These are phyloP conservation scores for Muraenolepis orangiensis DNA, from an alignment of 2,797 vertebrate species.

Conservation along the genomic window DNA sequence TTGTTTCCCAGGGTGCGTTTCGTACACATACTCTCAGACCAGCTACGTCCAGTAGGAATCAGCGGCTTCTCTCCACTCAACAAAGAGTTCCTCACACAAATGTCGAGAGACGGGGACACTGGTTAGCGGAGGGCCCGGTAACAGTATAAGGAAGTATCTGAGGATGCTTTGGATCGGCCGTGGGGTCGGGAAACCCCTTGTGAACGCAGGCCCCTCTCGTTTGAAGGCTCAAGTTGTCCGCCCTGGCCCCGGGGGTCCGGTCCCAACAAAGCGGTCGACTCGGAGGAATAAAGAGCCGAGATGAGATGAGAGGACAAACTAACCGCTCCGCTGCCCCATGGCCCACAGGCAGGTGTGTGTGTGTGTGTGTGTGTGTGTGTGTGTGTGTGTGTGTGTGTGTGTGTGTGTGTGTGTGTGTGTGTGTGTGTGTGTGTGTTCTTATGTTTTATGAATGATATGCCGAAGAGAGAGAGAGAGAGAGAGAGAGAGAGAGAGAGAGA, in stretches of 20 bases:
- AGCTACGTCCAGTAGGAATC: too few species aligned
- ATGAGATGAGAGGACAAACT: constrained; percentile 54
- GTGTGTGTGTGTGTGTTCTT: not conserved
- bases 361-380: not conserved
- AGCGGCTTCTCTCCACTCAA: too few species aligned
- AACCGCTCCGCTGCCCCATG: constrained; percentile 37
- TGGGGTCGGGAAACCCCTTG: constrained; percentile 33
- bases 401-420: not conserved
- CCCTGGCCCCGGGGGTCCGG: constrained; percentile 33
- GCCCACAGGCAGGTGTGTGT: constrained; percentile 26
- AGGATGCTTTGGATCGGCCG: constrained; percentile 8
- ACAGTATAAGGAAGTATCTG: constrained; percentile 40
- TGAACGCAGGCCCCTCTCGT: constrained; percentile 53
- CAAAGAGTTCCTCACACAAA: too few species aligned
- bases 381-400: constrained; percentile 25
- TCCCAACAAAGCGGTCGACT: constrained; percentile 42
- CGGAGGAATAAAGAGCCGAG: constrained; percentile 55
- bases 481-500: too few species aligned
- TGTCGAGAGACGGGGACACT: not conserved
- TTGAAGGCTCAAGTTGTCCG: constrained; percentile 54
- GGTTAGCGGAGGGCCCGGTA: constrained; percentile 35
- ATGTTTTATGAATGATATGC: not conserved
- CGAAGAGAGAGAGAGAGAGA: too few species aligned
- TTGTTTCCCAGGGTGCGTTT: too few species aligned
- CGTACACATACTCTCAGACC: too few species aligned